Percentiles rank a stretch among this genome's conserved stretches.
Conservation (phyloP, 2,888 invertebrate genomes). For the Fragum fragum region DNA sequence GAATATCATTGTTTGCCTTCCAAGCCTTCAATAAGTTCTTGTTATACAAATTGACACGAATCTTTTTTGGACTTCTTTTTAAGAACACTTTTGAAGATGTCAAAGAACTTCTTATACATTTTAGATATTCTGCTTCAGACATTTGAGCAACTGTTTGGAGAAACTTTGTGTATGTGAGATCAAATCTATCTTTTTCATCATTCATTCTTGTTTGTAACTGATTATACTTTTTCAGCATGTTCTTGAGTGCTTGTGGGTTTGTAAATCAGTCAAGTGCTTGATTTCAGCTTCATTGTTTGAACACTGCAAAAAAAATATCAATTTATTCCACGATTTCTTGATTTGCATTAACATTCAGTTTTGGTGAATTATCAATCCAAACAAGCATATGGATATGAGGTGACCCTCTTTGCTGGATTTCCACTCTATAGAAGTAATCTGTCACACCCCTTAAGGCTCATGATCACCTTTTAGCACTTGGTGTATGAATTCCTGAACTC, state of each 20-base stretch:
- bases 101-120: conserved; percentile 44
- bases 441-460: conserved; percentile 1
- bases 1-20: no score
- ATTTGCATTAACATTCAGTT: neutral
- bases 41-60: no score
- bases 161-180: conserved; percentile 46
- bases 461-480: conserved; percentile 9
- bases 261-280: conserved; percentile 35
- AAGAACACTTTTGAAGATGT: conserved; percentile 51
- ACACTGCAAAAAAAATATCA: conserved; percentile 4
- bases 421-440: conserved; percentile 42
- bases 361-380: conserved; percentile 28
- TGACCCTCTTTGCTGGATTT: conserved; percentile 59
- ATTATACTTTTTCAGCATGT: conserved; percentile 34
- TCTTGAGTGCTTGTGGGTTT: conserved; percentile 57
- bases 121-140: conserved; percentile 46
- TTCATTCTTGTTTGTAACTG: conserved; percentile 31
- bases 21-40: no score
- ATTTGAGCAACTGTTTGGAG: conserved; percentile 35
- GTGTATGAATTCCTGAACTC: conserved; percentile 19
- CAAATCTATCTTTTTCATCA: conserved; percentile 42
- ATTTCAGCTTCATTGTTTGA: conserved; percentile 21
- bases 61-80: no score
- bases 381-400: conserved; percentile 42
- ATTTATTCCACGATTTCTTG: conserved; percentile 1